phyloP scores from a whole-genome alignment of 2,113 vertebrate species.

The Seriola quinqueradiata region DNA sequence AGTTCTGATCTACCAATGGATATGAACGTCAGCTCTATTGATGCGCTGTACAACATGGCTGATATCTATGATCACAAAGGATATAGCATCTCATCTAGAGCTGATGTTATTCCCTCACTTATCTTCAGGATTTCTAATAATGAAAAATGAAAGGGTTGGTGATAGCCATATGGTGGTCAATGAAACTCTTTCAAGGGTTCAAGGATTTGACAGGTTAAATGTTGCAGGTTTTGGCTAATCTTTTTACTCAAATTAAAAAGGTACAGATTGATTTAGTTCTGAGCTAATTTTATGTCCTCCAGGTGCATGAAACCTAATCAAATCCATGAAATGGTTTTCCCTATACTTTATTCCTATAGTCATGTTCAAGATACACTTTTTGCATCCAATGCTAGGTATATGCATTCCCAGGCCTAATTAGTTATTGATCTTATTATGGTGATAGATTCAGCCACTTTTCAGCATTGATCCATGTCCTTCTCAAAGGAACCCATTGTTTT shows the following conservation, averaged over 20 bases:
- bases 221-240: not conserved
- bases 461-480: slow-evolving; percentile 32
- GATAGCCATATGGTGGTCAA: not conserved
- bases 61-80: slow-evolving; percentile 45
- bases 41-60: slow-evolving; percentile 39
- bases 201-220: not conserved
- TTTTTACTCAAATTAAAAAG: not conserved
- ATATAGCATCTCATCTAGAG: slow-evolving; percentile 23
- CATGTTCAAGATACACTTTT: slow-evolving; percentile 20
- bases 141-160: slow-evolving; percentile 22
- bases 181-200: not conserved
- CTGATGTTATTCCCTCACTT: not conserved
- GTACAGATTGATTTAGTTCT: not conserved
- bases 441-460: slow-evolving; percentile 47
- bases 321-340: not conserved
- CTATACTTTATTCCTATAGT: slow-evolving; percentile 1
- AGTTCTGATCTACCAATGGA: slow-evolving; percentile 56
- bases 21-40: slow-evolving; percentile 37
- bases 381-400: slow-evolving; percentile 6
- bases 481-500: slow-evolving; percentile 26
- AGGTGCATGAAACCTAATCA: slow-evolving; percentile 6
- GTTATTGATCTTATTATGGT: slow-evolving; percentile 51
- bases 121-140: not conserved
- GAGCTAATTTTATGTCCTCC: not conserved
- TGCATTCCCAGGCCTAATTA: slow-evolving; percentile 46